Percentiles rank a stretch among this genome's conserved stretches.
phyloP scores from a whole-genome alignment of 2,113 vertebrate genomes.

The Desmodus rotundus region DNA sequence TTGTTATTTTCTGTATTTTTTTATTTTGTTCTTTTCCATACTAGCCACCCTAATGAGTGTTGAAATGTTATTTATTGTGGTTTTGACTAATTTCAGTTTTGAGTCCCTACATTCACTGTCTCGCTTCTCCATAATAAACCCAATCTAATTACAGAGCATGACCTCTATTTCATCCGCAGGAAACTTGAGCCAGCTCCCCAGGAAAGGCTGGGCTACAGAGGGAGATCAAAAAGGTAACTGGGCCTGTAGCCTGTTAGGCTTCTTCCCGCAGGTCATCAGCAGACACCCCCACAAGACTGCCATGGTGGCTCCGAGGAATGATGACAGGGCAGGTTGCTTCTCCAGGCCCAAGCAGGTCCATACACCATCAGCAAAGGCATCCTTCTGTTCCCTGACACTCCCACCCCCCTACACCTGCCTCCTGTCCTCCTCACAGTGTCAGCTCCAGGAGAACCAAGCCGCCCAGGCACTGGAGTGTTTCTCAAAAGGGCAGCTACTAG shows the following conservation, averaged over 20 bases:
- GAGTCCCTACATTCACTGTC: neutral
- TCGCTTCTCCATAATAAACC: neutral
- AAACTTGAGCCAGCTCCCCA: constrained; percentile 25
- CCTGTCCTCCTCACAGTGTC: neutral
- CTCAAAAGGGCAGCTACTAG: neutral
- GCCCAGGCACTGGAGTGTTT: neutral
- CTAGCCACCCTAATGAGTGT: neutral
- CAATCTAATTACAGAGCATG: neutral
- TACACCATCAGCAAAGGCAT: neutral
- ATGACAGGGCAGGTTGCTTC: neutral
- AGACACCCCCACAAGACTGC: constrained; percentile 53
- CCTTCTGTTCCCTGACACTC: neutral
- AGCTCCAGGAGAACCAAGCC: neutral
- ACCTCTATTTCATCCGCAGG: neutral
- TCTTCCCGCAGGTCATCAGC: constrained; percentile 66
- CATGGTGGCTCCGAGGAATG: neutral
- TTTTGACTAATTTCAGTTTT: constrained; percentile 24
- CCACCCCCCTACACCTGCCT: neutral
- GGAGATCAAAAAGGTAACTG: neutral
- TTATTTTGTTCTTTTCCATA: neutral
- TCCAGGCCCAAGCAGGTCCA: neutral
- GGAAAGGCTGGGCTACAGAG: constrained; percentile 23
- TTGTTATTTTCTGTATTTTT: neutral
- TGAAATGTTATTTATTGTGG: neutral
- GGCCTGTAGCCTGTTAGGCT: constrained; percentile 27